Conservation (phyloP, 2,888 invertebrate species). For the Helleia helle region DNA sequence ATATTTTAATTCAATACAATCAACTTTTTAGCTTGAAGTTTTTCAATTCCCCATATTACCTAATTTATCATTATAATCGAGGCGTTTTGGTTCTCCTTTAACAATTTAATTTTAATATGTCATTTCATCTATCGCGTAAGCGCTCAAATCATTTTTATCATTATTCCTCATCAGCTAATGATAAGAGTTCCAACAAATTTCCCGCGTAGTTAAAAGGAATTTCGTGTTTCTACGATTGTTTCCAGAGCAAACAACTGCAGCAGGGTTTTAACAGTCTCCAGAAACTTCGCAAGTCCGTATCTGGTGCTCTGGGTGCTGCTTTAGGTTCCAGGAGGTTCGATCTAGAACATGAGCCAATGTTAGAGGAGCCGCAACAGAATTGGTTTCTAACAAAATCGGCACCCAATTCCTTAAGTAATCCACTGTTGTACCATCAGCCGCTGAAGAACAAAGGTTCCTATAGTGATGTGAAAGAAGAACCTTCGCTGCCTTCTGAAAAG, state of each 20-base stretch:
- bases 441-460: conserved; percentile 37
- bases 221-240: conserved; percentile 71
- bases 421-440: conserved; percentile 48
- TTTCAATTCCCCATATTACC: too few species aligned
- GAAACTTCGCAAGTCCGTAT: conserved; percentile 81
- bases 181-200: conserved; percentile 27
- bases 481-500: conserved; percentile 49
- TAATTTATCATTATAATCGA: too few species aligned
- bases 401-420: conserved; percentile 83
- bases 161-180: conserved; percentile 57
- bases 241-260: conserved; percentile 66
- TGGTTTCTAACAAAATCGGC: conserved; percentile 89
- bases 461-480: conserved; percentile 54
- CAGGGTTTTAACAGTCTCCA: conserved; percentile 79
- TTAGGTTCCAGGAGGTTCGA: conserved; percentile 67
- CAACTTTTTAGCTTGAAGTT: too few species aligned
- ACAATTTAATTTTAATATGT: too few species aligned
- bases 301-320: conserved; percentile 73
- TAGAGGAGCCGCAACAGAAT: conserved; percentile 74
- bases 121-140: too few species aligned
- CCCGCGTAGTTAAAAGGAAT: conserved; percentile 66
- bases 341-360: conserved; percentile 63
- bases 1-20: too few species aligned
- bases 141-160: conserved; percentile 38
- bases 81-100: too few species aligned